A percentile compares a stretch with the other conserved stretches of the same genome.
Evolutionary conservation across 1,140 invertebrate genomes (phyloP).

Genomic region (Drosophila sechellia): DNA sequence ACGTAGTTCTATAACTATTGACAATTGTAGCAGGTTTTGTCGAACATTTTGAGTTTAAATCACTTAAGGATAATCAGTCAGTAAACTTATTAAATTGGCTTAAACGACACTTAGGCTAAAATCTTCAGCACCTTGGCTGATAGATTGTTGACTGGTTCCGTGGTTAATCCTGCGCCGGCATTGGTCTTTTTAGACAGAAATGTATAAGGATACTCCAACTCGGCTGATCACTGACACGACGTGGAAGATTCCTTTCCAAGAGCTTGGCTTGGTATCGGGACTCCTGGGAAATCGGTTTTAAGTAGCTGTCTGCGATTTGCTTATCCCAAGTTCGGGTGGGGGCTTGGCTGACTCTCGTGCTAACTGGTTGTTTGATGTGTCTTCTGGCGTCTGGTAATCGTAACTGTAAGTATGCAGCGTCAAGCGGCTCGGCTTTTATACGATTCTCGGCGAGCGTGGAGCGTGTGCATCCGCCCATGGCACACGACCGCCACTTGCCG

Average conservation of each 20-base stretch:
- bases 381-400: conserved; percentile 23
- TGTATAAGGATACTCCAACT: conserved; percentile 12
- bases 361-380: conserved; percentile 13
- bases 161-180: conserved; percentile 14
- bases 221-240: neutral
- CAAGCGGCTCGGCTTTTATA: conserved; percentile 55
- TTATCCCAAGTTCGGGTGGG: conserved; percentile 4
- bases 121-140: conserved; percentile 64
- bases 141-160: conserved; percentile 60
- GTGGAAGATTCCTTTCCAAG: neutral
- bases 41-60: conserved; percentile 12
- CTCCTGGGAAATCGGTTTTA: neutral
- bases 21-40: neutral
- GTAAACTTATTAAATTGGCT: neutral
- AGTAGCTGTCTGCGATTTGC: neutral
- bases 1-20: neutral
- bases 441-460: conserved; percentile 46
- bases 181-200: neutral
- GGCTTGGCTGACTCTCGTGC: conserved; percentile 2
- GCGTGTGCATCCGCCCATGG: conserved; percentile 37
- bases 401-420: conserved; percentile 27
- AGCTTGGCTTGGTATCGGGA: no score
- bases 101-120: conserved; percentile 37
- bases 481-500: conserved; percentile 36
- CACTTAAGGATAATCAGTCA: conserved; percentile 5